Conservation (phyloP, 2,113 vertebrate species). For the Micromys minutus region DNA sequence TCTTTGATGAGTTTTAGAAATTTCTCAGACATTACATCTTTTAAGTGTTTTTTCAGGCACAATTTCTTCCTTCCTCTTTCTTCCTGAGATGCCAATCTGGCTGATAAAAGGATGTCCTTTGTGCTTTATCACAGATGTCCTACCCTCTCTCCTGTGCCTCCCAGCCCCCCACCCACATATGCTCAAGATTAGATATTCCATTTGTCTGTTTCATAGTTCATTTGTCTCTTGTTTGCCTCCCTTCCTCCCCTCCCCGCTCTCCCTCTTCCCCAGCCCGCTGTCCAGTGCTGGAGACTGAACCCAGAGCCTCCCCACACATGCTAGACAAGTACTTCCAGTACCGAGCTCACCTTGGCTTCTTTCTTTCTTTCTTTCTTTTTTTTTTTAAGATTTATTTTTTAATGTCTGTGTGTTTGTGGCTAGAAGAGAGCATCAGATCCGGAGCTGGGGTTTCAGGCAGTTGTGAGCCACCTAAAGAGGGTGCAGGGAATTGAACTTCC, state of each 20-base stretch:
- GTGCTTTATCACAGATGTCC: background rate
- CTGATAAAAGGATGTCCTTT: background rate
- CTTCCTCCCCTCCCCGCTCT: background rate
- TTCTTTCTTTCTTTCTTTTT: background rate
- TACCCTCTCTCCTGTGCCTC: background rate
- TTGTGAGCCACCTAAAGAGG: background rate
- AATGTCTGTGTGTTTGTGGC: background rate
- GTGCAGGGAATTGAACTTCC: background rate
- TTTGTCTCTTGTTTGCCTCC: background rate
- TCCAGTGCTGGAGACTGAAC: background rate
- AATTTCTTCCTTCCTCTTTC: background rate
- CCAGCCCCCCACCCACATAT: background rate
- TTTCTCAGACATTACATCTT: constrained; percentile 32
- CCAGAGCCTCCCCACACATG: background rate
- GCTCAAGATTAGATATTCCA: background rate
- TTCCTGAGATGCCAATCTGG: background rate
- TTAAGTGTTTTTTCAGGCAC: background rate
- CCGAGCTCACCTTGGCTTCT: too few species aligned
- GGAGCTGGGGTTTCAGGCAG: background rate
- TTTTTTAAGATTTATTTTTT: background rate
- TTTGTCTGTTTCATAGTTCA: background rate
- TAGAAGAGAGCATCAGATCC: background rate
- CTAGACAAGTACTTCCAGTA: background rate
- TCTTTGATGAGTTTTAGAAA: constrained; percentile 34
- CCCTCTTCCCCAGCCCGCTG: background rate